A percentile compares a stretch with the other conserved stretches of the same genome.
phyloP scores from a whole-genome alignment of 2,797 vertebrate species.

The Sparidentex hasta region DNA sequence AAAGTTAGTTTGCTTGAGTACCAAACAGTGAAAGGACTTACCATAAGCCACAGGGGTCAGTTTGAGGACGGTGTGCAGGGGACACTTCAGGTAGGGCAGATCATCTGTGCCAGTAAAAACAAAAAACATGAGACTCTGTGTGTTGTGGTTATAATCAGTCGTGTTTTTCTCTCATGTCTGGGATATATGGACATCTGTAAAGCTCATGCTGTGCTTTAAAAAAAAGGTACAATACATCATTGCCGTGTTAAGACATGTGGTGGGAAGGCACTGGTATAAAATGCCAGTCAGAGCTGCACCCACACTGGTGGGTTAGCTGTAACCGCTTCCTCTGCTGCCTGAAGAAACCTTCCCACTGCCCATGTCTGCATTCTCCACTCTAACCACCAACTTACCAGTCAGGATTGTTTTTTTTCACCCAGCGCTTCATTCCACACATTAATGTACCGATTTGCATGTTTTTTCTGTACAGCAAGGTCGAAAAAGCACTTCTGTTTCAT shows the following conservation, averaged over 20 bases:
- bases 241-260: background rate
- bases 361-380: slow-evolving; percentile 14
- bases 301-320: slow-evolving; percentile 30
- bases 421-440: background rate
- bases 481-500: background rate
- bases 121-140: background rate
- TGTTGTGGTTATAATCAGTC: slow-evolving; percentile 2
- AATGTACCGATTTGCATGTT: no score
- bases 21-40: slow-evolving; percentile 69
- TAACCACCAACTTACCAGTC: background rate
- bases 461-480: background rate
- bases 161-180: slow-evolving; percentile 23
- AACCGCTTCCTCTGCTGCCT: slow-evolving; percentile 46
- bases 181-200: background rate
- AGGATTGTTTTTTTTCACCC: background rate
- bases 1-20: background rate
- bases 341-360: background rate
- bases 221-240: background rate
- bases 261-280: background rate
- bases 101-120: slow-evolving; percentile 85
- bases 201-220: background rate
- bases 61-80: slow-evolving; percentile 93
- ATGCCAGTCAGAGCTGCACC: slow-evolving; percentile 36
- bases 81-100: slow-evolving; percentile 93
- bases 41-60: slow-evolving; percentile 96